Base-by-base conservation (phyloP, 2,797 vertebrate genomes). In the Podarcis siculus region DNA sequence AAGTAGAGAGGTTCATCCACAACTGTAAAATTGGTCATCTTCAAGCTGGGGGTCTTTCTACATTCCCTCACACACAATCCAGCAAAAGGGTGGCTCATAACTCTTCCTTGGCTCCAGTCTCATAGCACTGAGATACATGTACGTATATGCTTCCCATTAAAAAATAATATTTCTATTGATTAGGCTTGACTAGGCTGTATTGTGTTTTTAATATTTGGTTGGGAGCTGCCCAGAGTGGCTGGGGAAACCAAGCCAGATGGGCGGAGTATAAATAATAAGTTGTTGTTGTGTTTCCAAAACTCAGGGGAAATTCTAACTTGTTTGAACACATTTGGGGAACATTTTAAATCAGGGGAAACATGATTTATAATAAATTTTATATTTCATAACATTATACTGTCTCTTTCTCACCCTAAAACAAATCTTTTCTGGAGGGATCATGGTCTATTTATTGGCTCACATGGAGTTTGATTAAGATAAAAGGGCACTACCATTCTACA, bases 91-190 rank as follows among this genome's bases (percentile, higher is more conserved):
- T 90, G 58, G 45, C 49, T n/a, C 78, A 89, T 87, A 86, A 86
- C 71, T 83, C 66, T n/a, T 35, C 86, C 17, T n/a, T 79, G 88
- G 87, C 58, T 80, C 76, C 78, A 88, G 4, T 42, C 37, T 85
- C 66, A 17, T 25, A 23, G 25, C 45, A 89, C 27, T 78, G 85
- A 64, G 89, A 58, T 82, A 15, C 37, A 66, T 3, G 83, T 5
- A 27, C 72, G 76, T 87, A 45, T 90, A 13, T 49, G 12, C 49
- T 77, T 84, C 64, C 87, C 88, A 66, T 49, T 9, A 77, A 76
- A 86, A 80, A 89, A 89, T 80, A 89, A 86, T 35, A 76, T 42
- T 93, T 90, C 35, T 78, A n/a, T 10, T 71, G 66, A 69, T 23
- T 32, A 64, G 4, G 49, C 23, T 78, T 37, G 49, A 49, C 3